A percentile compares a stretch with the other conserved stretches of the same genome.
phyloP scores from a whole-genome alignment of 1,140 invertebrate genomes.

The Calosoma granatense region DNA sequence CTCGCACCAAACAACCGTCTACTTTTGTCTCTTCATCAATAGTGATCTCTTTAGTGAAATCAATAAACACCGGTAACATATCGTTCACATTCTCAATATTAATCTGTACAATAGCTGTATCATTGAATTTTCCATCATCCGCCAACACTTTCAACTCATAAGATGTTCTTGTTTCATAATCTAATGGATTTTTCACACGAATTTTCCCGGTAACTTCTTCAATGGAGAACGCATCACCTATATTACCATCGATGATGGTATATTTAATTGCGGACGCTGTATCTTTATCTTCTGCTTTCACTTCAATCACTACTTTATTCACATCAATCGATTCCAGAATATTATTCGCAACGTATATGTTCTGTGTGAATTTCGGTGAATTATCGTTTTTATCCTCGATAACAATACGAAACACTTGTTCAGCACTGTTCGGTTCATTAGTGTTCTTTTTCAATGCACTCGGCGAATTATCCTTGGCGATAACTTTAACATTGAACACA shows the following conservation, averaged over 20 bases:
- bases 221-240: constrained; percentile 66
- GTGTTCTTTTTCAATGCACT: constrained; percentile 66
- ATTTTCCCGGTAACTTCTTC: constrained; percentile 71
- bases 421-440: constrained; percentile 53
- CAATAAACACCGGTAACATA: constrained; percentile 64
- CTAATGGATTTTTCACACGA: constrained; percentile 60
- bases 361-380: constrained; percentile 63
- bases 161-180: constrained; percentile 73
- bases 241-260: constrained; percentile 68
- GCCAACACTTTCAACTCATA: constrained; percentile 67
- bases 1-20: constrained; percentile 51
- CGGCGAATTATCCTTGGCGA: constrained; percentile 74
- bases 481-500: constrained; percentile 74
- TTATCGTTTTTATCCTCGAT: constrained; percentile 91
- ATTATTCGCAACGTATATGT: constrained; percentile 61
- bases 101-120: constrained; percentile 64
- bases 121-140: constrained; percentile 66
- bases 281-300: constrained; percentile 69
- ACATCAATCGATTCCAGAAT: constrained; percentile 74
- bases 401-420: constrained; percentile 70
- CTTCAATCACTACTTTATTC: constrained; percentile 68
- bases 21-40: constrained; percentile 60
- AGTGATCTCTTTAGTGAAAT: constrained; percentile 49
- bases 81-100: constrained; percentile 76
- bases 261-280: constrained; percentile 72